phyloP scores from a whole-genome alignment of 2,888 invertebrate species.

The Digitonthophagus gazella region DNA sequence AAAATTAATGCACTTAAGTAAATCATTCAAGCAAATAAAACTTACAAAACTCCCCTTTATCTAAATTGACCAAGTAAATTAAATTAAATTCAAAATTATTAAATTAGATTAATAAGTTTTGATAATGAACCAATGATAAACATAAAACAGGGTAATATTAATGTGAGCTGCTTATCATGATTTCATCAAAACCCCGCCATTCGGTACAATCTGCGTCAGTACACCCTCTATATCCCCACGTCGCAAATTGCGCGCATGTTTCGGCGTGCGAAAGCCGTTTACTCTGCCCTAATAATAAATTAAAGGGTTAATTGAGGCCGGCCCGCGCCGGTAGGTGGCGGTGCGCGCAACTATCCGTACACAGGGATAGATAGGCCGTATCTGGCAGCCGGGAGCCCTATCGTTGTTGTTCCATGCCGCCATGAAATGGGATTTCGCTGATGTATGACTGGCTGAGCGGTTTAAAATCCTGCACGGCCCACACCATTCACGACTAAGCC shows the following conservation, averaged over 20 bases:
- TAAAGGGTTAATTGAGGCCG: constrained; percentile 40
- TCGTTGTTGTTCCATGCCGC: constrained; percentile 29
- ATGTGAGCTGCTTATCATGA: neutral
- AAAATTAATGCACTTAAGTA: constrained; percentile 29
- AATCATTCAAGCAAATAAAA: neutral
- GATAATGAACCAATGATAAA: neutral
- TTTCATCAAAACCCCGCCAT: neutral
- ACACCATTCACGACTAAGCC: constrained; percentile 16
- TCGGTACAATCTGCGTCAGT: neutral
- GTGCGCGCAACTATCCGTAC: constrained; percentile 3
- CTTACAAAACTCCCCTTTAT: no score
- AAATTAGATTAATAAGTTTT: neutral
- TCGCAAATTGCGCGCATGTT: constrained; percentile 39
- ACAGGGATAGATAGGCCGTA: constrained; percentile 5
- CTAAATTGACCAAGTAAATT: no score
- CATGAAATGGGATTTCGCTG: constrained; percentile 30
- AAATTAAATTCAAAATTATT: no score
- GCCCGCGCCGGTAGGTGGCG: constrained; percentile 7
- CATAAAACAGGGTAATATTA: no score
- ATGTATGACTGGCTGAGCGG: constrained; percentile 20
- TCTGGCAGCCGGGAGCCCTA: constrained; percentile 27
- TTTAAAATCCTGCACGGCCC: constrained; percentile 13
- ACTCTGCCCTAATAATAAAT: constrained; percentile 39
- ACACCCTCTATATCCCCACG: constrained; percentile 29
- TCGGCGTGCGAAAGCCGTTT: constrained; percentile 36